Conservation (phyloP, 2,888 invertebrate species). For the Coleophora deauratella region DNA sequence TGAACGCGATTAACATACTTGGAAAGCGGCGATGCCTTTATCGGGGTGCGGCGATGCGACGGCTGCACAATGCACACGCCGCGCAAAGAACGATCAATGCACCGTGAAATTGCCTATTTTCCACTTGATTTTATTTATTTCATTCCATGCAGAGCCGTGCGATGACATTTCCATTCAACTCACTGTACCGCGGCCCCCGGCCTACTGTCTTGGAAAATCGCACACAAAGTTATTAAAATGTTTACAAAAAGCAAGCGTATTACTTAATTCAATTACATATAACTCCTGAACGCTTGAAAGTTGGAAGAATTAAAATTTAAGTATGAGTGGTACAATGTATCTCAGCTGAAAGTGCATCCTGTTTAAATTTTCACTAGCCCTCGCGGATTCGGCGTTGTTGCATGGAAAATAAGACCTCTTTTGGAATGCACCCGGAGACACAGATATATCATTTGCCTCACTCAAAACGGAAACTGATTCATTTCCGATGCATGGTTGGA, state of each 20-base stretch:
- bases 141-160: conserved; percentile 48
- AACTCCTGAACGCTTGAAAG: conserved; percentile 34
- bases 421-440: conserved; percentile 34
- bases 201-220: conserved; percentile 43
- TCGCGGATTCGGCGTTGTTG: neutral
- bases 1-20: conserved; percentile 43
- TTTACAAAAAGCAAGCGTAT: conserved; percentile 15
- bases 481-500: conserved; percentile 71
- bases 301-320: conserved; percentile 42
- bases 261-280: conserved; percentile 33
- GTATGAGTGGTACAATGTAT: conserved; percentile 39
- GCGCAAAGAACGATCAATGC: conserved; percentile 67
- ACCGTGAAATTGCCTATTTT: conserved; percentile 74
- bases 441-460: conserved; percentile 61
- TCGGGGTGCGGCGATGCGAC: conserved; percentile 33
- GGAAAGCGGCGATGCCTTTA: conserved; percentile 51
- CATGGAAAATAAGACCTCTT: conserved; percentile 32
- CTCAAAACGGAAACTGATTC: conserved; percentile 69
- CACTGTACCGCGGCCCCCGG: conserved; percentile 34
- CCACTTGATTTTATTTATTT: conserved; percentile 72
- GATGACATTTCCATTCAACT: conserved; percentile 52
- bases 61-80: conserved; percentile 30
- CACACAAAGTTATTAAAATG: conserved; percentile 22
- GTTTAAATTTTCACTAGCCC: conserved; percentile 30
- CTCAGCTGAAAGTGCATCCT: conserved; percentile 37